Evolutionary conservation across 2,113 vertebrate genomes (phyloP), one percentile per base, ranked within the genome.

Genomic region (Oncorhynchus nerka): DNA sequence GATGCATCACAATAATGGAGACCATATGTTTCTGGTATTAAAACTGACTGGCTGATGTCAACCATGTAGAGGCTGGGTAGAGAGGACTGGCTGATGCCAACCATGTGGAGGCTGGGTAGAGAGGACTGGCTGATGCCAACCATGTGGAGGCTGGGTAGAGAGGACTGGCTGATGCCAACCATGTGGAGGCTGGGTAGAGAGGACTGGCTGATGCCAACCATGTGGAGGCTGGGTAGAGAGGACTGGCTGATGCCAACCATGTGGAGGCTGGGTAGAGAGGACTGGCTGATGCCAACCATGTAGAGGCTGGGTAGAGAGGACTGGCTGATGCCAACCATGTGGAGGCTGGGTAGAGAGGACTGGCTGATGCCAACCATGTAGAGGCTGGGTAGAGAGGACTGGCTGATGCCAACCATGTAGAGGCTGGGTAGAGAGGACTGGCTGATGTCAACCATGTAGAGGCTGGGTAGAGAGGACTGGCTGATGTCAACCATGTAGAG

Each of bases 21-120:
- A 19, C 71, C 71, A 61, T 20, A 32, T 72, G 71, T 55, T 75
- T 66, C 8, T 22, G 16, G 45, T 45, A 45, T 70, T n/a, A 24
- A 49, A 48, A 55, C 15, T 55, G 49, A 55, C 20, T 24, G 20
- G 49, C 11, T 51, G 15, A 51, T 15, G 49, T 3, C 13, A 1
- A 51, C 49, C 49, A 7, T 20, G n/a, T 45, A 11, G 6, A 20
- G 5, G 34, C 1, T 20, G 34, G 68, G 11, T 4, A 48, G 19
- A 62, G 4, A 62, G 59, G 59, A 62, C 19, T 22, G 5, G 48
- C 9, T 49, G 13, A 49, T 49, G 48, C 0, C 12, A 49, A 49
- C 48, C 48, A 7, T 20, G n/a, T 39, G n/a, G 16, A 20, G 15
- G 34, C 1, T 20, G 34, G 68, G 11, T 4, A 48, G 19, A 62